Evolutionary conservation across 2,113 vertebrate genomes (phyloP), one percentile per base, ranked within the genome.

Genomic region (Archilochus colubris): DNA sequence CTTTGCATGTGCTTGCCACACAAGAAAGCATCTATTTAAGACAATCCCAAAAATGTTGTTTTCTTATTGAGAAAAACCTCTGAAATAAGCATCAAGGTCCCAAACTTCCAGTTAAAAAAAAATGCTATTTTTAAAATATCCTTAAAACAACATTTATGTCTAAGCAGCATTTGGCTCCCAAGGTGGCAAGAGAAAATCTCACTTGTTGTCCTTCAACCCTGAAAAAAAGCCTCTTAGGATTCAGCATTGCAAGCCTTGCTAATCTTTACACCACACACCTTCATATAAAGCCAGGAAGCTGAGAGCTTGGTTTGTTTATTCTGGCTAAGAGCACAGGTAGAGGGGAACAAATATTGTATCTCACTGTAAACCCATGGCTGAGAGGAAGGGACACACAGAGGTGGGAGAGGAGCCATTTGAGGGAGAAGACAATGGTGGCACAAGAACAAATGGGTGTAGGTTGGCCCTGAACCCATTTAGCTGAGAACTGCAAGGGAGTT

Each of bases 311-410:
- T 20, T 77, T 61, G 24, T 69, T 82, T 79, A 48, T n/a, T 3
- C 8, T 17, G 21, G 40, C 31, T 80, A 14, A 64, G 55, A 68
- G 28, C 21, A 9, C 16, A 30, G 36, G 38, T 27, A 70, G 40
- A 50, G 12, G 16, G 33, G 51, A 75, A n/a, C 48, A 48, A 75
- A n/a, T 48, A 48, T 4, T 21, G 5, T 17, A 13, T 25, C 63
- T 63, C 23, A 2, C 30, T 28, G 1, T 54, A 64, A 79, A 48
- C 5, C 54, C 0, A 1, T 7, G 11, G 7, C 16, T 31, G n/a
- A 20, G 16, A 74, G 57, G 54, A 69, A 82, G 36, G 74, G 31
- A 14, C 31, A 19, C 44, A 23, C 12, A 0, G 0, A 40, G 67
- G 58, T 70, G 27, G 31, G 22, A 79, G 15, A 57, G 10, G 44